Base-by-base conservation (phyloP, 2,888 invertebrate genomes). In the Pollenia labialis region DNA sequence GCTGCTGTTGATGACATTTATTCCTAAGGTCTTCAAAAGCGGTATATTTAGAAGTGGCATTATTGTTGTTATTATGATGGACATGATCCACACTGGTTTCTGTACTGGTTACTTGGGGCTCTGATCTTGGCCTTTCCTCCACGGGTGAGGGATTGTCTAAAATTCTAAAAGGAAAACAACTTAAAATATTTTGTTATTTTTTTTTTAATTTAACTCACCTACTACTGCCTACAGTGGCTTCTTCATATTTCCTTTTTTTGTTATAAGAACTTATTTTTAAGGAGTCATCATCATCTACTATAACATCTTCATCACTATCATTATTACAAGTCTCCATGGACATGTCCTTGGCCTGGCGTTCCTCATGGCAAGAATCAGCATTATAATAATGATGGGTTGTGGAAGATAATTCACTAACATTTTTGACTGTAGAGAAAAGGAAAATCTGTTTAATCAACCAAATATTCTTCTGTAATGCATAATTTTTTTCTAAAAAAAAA, bases 11-110 rank as follows among this genome's bases (percentile, higher is more conserved):
- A 84, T 88, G 87, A 88, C 90, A 83, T 52, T 89, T 93, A 89
- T 93, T 94, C 89, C 95, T 94, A 62, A 95, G 91, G 87, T 95
- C 95, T 89, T 95, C 95, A 66, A 95, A 94, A 89, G 94, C 89
- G 76, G 88, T 89, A 81, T 90, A 90, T 64, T 90, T 84, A 93
- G 93, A 89, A 93, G 94, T 82, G 93, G 94, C 88, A 93, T 89
- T 90, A 46, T 89, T 90, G 42, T 89, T 90, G 54, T 88, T 91
- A 71, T 90, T 91, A 69, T 90, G 91, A 64, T 88, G 91, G 50
- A 91, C 81, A 68, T 92, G 90, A 52, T 92, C 92, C 87, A 91
- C 91, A 84, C 90, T 91, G 11, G 92, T 91, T 62, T 93, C 93
- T 23, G 93, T 92, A 83, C 93, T 93, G 88, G 92, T 93, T 58